phyloP scores from a whole-genome alignment of 2,113 vertebrate genomes.

The Syrmaticus mikado region DNA sequence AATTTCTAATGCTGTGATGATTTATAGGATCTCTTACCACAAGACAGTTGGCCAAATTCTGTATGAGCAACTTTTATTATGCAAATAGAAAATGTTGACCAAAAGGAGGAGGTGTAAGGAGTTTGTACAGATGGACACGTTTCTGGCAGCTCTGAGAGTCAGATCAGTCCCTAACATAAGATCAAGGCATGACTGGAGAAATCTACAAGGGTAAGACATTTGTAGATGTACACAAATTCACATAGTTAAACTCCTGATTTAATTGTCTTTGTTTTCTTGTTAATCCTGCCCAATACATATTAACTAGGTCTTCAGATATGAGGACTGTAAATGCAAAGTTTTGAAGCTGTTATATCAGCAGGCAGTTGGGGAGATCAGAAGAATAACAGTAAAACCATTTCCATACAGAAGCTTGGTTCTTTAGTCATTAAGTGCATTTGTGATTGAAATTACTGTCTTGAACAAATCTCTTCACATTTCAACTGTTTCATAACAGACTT shows the following conservation, averaged over 20 bases:
- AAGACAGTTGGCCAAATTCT: background rate
- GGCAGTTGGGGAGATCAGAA: constrained; percentile 20
- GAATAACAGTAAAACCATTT: background rate
- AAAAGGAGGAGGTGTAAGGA: background rate
- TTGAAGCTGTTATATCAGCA: background rate
- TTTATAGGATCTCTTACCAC: background rate
- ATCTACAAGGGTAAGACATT: background rate
- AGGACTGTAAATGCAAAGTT: background rate
- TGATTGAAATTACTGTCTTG: constrained; percentile 25
- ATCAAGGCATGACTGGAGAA: background rate
- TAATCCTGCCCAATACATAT: background rate
- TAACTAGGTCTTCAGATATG: background rate
- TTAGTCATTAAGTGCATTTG: background rate
- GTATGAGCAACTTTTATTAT: background rate
- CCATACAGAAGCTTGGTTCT: background rate
- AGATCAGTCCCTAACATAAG: background rate
- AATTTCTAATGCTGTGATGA: background rate
- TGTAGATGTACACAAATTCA: background rate
- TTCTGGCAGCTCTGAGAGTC: background rate
- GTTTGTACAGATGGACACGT: background rate
- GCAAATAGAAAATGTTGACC: background rate
- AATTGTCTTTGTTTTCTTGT: constrained; percentile 8
- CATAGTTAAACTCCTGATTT: background rate
- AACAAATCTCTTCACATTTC: background rate
- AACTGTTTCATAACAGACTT: constrained; percentile 7